phyloP scores from a whole-genome alignment of 2,797 vertebrate species.

The Microctenopoma stevenorrisi region DNA sequence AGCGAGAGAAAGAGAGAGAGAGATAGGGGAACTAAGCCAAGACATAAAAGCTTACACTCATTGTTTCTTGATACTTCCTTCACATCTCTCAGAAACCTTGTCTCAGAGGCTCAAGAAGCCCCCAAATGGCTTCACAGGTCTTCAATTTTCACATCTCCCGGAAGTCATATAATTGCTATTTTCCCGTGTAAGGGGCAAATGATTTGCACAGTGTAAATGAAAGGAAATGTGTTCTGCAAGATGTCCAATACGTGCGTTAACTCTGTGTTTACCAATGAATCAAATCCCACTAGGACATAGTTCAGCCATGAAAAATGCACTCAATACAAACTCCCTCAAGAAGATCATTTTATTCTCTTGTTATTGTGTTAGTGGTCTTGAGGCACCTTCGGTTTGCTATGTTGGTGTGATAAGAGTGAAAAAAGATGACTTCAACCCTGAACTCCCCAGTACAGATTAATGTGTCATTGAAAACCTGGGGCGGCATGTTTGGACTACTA shows the following conservation, averaged over 20 bases:
- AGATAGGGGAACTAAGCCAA: conserved; percentile 44
- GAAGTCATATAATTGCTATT: conserved; percentile 86
- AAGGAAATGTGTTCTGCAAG: conserved; percentile 69
- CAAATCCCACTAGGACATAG: conserved; percentile 57
- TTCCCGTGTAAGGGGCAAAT: conserved; percentile 76
- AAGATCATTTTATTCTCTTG: conserved; percentile 73
- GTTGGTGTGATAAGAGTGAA: conserved; percentile 87
- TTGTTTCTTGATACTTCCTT: conserved; percentile 87
- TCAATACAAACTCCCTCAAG: conserved; percentile 67
- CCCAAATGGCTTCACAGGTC: conserved; percentile 80
- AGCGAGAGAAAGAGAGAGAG: conserved; percentile 18
- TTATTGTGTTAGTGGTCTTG: conserved; percentile 63
- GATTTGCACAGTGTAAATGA: conserved; percentile 83
- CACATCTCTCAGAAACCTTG: conserved; percentile 83
- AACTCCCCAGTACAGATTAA: conserved; percentile 91
- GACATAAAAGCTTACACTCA: conserved; percentile 49
- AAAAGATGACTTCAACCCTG: conserved; percentile 92
- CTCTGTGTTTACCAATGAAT: conserved; percentile 37
- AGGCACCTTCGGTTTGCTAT: conserved; percentile 88
- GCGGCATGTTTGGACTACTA: conserved; percentile 90
- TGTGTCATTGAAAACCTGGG: conserved; percentile 89
- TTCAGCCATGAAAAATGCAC: conserved; percentile 65
- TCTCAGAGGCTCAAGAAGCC: conserved; percentile 70
- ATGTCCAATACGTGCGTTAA: conserved; percentile 39
- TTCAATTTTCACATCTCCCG: conserved; percentile 86